These are phyloP conservation scores for Spinus pinus DNA, from an alignment of 2,797 vertebrate genomes.

Conservation along the genomic window DNA sequence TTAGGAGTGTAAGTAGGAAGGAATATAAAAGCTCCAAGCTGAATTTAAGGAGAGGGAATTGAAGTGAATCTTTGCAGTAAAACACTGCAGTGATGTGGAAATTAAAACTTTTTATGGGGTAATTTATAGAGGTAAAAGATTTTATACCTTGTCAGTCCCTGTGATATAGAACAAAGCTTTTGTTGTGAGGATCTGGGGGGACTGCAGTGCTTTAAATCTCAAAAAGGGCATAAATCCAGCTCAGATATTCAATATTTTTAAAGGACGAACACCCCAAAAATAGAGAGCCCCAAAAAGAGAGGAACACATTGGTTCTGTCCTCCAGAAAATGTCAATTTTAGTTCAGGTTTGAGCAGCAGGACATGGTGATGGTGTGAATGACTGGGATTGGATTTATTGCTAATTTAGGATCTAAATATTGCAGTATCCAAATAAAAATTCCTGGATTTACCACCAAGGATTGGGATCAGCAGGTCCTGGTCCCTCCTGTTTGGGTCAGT, in stretches of 20 bases:
- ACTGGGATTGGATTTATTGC: not conserved
- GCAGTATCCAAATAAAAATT: not conserved
- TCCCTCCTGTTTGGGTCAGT: not conserved
- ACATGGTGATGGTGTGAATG: not conserved
- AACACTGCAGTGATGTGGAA: not conserved
- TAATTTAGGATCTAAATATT: not conserved
- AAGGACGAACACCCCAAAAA: not conserved
- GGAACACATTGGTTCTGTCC: rapidly evolving
- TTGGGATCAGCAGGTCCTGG: not conserved
- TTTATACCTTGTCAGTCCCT: not conserved
- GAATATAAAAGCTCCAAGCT: constrained; percentile 21
- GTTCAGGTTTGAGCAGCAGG: not conserved
- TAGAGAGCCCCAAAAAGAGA: rapidly evolving
- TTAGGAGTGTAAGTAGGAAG: not conserved
- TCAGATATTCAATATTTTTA: not conserved
- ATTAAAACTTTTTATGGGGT: constrained; percentile 46
- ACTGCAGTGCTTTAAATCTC: not conserved
- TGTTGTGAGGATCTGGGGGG: not conserved
- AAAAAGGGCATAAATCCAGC: not conserved
- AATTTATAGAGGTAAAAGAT: not conserved
- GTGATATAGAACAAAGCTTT: not conserved
- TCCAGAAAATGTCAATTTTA: not conserved
- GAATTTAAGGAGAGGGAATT: constrained; percentile 45
- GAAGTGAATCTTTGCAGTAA: constrained; percentile 20
- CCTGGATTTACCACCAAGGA: not conserved